Conservation (phyloP, 1,140 invertebrate species). For the Neodiprion lecontei region DNA sequence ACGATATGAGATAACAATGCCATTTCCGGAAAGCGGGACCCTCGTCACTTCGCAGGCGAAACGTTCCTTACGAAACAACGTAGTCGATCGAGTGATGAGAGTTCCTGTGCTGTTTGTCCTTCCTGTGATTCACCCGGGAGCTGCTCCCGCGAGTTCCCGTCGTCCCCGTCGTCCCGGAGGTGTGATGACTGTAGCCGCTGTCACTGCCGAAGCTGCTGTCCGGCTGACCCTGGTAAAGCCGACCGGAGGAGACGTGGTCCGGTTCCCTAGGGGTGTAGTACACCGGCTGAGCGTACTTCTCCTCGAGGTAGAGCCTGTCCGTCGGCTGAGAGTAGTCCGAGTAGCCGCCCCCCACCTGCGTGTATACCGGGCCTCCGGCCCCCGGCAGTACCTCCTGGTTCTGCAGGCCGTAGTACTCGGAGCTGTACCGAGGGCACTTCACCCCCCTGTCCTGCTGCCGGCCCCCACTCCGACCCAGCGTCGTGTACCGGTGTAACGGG, state of each 20-base stretch:
- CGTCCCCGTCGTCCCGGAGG: constrained; percentile 58
- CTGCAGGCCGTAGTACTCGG: constrained; percentile 47
- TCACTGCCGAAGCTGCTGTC: constrained; percentile 71
- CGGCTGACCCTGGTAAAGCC: constrained; percentile 54
- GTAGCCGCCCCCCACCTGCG: constrained; percentile 37
- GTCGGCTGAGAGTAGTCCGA: constrained; percentile 48
- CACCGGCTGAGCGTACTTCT: constrained; percentile 46
- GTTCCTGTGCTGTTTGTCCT: constrained; percentile 50
- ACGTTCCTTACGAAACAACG: constrained; percentile 45
- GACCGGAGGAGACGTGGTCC: constrained; percentile 39
- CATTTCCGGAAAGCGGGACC: too few relatives aligned
- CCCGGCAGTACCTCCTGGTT: constrained; percentile 34
- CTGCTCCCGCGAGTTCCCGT: constrained; percentile 48
- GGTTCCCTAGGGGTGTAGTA: constrained; percentile 44
- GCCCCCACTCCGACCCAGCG: constrained; percentile 34
- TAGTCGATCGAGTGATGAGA: constrained; percentile 53
- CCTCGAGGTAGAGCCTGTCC: constrained; percentile 47
- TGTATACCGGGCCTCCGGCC: constrained; percentile 37
- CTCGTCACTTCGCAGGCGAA: too few relatives aligned
- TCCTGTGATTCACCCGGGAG: constrained; percentile 46
- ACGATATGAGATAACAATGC: too few relatives aligned
- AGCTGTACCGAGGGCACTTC: constrained; percentile 41
- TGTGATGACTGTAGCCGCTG: constrained; percentile 75
- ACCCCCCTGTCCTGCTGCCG: not conserved
- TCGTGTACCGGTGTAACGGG: constrained; percentile 53